Evolutionary conservation across 23 tunicate species (phyloP), one percentile per base, ranked within the genome.

Genomic region (Trididemnum clinides): DNA sequence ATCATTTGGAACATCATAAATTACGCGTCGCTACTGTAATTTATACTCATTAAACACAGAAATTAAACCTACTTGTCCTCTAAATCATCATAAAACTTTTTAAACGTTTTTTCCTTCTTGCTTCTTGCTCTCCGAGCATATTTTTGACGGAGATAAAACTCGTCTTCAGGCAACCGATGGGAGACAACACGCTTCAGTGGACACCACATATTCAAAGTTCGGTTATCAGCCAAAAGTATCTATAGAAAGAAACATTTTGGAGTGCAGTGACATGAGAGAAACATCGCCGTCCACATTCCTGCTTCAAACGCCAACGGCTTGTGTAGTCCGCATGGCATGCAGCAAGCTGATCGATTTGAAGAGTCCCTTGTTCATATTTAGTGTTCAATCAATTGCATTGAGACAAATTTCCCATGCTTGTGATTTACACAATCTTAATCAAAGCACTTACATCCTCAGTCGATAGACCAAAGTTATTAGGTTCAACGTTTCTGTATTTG

Each of bases 191-290:
- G 86, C 81, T 84, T 92, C 30, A 92, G 77, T 39, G 97, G 89
- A 58, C 97, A 92, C 97, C 97, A 92, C 2, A 87, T 25, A 57
- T 92, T 92, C 57, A 92, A 59, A 6, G 91, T 90, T 22, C 83
- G 78, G 75, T 92, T 81, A 80, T 81, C 89, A 27, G 97, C 84
- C 19, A 50, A 10, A 32, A 92, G 63, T 34, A 92, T 92, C 92
- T 91, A 58, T 21, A n/a, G 32, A 57, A 51, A 20, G n/a, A n/a
- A n/a, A n/a, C n/a, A n/a, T n/a, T n/a, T n/a, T n/a, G n/a, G n/a
- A n/a, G n/a, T n/a, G n/a, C n/a, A n/a, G n/a, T n/a, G n/a, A n/a
- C n/a, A n/a, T n/a, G n/a, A n/a, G n/a, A n/a, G n/a, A n/a, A n/a
- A n/a, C n/a, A n/a, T n/a, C n/a, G n/a, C n/a, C n/a, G n/a, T n/a